Evolutionary conservation across 2,888 invertebrate genomes (phyloP).

Genomic region (Pseudanteris insignis): DNA sequence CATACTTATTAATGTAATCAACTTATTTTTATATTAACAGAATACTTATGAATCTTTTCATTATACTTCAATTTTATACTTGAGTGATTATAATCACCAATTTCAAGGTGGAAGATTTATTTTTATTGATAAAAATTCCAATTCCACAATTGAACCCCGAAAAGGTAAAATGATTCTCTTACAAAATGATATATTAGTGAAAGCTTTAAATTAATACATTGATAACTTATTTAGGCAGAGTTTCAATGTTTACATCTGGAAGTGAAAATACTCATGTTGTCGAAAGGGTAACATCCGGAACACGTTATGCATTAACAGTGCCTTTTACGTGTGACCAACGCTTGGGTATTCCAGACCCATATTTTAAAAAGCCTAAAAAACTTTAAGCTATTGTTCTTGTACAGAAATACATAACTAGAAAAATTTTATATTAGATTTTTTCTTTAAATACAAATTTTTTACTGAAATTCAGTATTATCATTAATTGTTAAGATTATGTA

Average conservation of each 20-base stretch:
- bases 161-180: slow-evolving; percentile 66
- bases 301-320: slow-evolving; percentile 83
- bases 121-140: slow-evolving; percentile 76
- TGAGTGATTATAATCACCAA: slow-evolving; percentile 78
- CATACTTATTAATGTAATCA: no score
- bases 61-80: slow-evolving; percentile 84
- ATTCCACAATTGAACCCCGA: slow-evolving; percentile 79
- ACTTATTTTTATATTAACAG: slow-evolving; percentile 67
- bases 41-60: slow-evolving; percentile 87
- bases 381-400: no score
- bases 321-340: slow-evolving; percentile 85
- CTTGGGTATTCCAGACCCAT: slow-evolving; percentile 74
- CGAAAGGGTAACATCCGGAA: slow-evolving; percentile 80
- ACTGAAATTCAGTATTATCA: neutral
- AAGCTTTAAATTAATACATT: neutral
- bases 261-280: slow-evolving; percentile 86
- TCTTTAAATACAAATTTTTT: neutral
- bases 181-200: neutral
- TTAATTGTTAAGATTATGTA: slow-evolving; percentile 30
- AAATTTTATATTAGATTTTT: no score
- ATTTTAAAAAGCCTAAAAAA: slow-evolving; percentile 46
- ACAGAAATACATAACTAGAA: neutral
- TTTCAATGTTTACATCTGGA: slow-evolving; percentile 88
- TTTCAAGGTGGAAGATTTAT: slow-evolving; percentile 86
- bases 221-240: slow-evolving; percentile 69